Evolutionary conservation across 2,113 vertebrate species (phyloP).

Genomic region (Reinhardtius hippoglossoides): DNA sequence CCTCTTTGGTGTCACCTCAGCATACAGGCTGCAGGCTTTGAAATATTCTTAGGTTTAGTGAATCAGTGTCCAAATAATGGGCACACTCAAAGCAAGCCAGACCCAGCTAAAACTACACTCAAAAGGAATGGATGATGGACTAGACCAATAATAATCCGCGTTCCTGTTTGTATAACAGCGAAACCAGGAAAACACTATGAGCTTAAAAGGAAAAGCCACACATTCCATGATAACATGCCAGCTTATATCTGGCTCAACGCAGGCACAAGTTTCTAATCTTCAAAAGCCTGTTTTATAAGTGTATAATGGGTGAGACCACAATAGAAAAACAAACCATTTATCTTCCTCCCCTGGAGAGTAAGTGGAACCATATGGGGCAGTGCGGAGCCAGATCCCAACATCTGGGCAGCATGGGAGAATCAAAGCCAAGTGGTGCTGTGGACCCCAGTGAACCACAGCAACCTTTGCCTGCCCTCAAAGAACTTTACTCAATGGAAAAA

Average conservation of each 20-base stretch:
- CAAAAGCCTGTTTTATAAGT: constrained; percentile 82
- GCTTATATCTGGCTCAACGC: constrained; percentile 73
- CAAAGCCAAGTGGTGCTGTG: constrained; percentile 73
- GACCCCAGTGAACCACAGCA: constrained; percentile 69
- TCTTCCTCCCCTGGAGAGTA: constrained; percentile 77
- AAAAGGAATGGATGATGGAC: constrained; percentile 56
- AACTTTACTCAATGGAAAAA: constrained; percentile 68
- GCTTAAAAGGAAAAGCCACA: constrained; percentile 72
- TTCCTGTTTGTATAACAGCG: constrained; percentile 65
- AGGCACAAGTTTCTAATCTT: constrained; percentile 81
- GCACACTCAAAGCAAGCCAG: constrained; percentile 40
- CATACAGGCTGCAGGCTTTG: constrained; percentile 26
- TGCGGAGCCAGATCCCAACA: constrained; percentile 74
- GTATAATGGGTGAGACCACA: constrained; percentile 80
- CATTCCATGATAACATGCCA: constrained; percentile 76
- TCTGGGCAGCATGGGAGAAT: constrained; percentile 75
- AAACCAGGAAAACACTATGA: constrained; percentile 64
- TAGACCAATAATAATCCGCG: constrained; percentile 59
- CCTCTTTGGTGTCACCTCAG: background rate
- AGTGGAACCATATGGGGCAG: constrained; percentile 77
- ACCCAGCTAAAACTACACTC: constrained; percentile 55
- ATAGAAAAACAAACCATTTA: constrained; percentile 84
- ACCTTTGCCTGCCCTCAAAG: constrained; percentile 67
- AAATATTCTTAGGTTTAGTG: constrained; percentile 32
- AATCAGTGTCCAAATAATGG: constrained; percentile 29